Evolutionary conservation across 2,797 vertebrate species (phyloP), one percentile per base, ranked within the genome.

Genomic region (Naso thynnoides): DNA sequence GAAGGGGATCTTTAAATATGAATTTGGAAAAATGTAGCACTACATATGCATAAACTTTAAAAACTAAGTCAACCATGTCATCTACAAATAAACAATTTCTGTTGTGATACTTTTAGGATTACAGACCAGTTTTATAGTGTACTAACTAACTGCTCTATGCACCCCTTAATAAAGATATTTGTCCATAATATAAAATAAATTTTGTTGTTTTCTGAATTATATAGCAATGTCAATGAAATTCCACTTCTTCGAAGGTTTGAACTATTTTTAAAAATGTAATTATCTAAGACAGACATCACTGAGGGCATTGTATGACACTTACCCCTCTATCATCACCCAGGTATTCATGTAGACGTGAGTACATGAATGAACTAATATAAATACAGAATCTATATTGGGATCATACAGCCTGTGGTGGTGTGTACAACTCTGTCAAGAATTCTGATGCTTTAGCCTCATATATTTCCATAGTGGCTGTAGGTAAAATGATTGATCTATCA

Each of bases 401-500:
- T 62, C 26, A 59, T 14, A 49, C 42, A 70, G 55, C 13, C 33
- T 41, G 24, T 60, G 27, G 63, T 3, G 31, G 18, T 57, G 31
- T 48, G 38, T 18, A 44, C 14, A 39, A n/a, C 42, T 54, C 53
- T 67, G 48, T 57, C 44, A 60, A 24, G 7, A 42, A 24, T 16
- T 61, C 24, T 42, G 63, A 38, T 50, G 21, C 26, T 29, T 33
- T 9, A 29, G 18, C 15, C 48, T 1, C 9, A 8, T 57, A 6
- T 60, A 63, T 44, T 66, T 72, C 42, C 44, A 23, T 26, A 41
- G 26, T 45, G 48, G 19, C 41, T 13, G 8, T 27, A 26, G 4
- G 5, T 70, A 44, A 70, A 60, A 39, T 65, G 33, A 72, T 71
- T 38, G 49, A 16, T 74, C 29, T 23, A n/a, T 66, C 27, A 39